These are phyloP conservation scores for Ceratosolen fusciceps DNA, from an alignment of 1,140 invertebrate species.

Conservation along the genomic window DNA sequence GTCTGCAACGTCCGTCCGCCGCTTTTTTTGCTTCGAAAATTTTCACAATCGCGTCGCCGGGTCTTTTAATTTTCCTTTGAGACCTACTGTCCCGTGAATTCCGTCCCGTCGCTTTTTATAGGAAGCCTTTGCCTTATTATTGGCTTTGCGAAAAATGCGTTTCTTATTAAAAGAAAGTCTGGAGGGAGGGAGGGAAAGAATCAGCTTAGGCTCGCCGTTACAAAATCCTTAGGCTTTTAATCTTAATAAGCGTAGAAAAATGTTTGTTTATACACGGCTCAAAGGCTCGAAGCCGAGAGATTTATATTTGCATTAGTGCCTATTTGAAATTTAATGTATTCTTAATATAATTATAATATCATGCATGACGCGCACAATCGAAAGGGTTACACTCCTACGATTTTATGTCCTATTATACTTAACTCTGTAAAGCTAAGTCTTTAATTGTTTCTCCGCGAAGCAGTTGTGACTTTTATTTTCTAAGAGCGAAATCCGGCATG, in stretches of 20 bases:
- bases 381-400: background rate
- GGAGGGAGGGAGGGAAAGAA: no score
- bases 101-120: no score
- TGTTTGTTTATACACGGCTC: background rate
- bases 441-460: background rate
- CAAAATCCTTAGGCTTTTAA: background rate
- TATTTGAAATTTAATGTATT: background rate
- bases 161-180: no score
- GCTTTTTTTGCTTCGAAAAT: no score
- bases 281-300: background rate
- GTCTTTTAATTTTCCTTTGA: no score
- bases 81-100: no score
- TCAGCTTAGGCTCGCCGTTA: no score
- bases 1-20: no score
- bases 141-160: no score
- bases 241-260: background rate
- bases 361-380: background rate
- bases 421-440: background rate
- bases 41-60: no score
- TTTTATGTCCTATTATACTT: slow-evolving; percentile 6
- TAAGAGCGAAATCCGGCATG: background rate
- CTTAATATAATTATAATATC: background rate
- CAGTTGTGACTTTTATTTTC: background rate
- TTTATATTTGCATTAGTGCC: background rate
- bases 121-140: no score